Base-by-base conservation (phyloP, 92 coral and sea anemone genomes). In the Parazoanthus atlanticus region DNA sequence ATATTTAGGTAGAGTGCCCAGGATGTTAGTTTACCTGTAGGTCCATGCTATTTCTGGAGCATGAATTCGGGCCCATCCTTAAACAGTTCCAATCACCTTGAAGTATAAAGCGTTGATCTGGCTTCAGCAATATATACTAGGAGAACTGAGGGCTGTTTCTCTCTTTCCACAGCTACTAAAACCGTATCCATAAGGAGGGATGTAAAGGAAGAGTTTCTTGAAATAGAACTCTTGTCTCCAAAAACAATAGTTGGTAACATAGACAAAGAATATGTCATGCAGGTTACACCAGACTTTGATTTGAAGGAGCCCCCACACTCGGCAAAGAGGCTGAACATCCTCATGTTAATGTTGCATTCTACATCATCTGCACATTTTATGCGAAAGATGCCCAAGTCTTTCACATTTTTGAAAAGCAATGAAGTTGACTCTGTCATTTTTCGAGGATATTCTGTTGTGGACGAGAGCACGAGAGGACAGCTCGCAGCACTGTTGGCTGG, bases 391-490 rank as follows among this genome's bases (percentile, higher is more conserved):
- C 94, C 92, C 47, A 86, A 79, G 80, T 81, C 89, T 28, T 74
- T 58, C 49, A 91, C 88, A 16, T 89, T 89, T 33, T 79, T 92
- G 16, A 29, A 69, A 46, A 88, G 79, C 33, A 73, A 64, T 36
- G 88, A 78, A 23, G 34, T 85, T 2, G 90, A 80, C 21, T 89
- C 82, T 47, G 90, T 86, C 9, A 85, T 86, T 84, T 92, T 92
- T 32, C 90, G 81, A 47, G 92, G 94, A 3, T 92, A 89, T 71
- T 89, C 92, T 26, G 94, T 89, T 30, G 90, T 92, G 65, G 94
- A 92, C 47, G 94, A 92, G 76, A 92, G 94, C 52, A 79, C 94
- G 6, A 89, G 91, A 78, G 90, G 92, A 36, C 94, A 92, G 70
- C 40, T 92, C 56, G 81, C 90, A 31, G 92, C 94, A 21, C 52